phyloP scores from a whole-genome alignment of 2,888 invertebrate genomes.

The Drosophila aldrichi region DNA sequence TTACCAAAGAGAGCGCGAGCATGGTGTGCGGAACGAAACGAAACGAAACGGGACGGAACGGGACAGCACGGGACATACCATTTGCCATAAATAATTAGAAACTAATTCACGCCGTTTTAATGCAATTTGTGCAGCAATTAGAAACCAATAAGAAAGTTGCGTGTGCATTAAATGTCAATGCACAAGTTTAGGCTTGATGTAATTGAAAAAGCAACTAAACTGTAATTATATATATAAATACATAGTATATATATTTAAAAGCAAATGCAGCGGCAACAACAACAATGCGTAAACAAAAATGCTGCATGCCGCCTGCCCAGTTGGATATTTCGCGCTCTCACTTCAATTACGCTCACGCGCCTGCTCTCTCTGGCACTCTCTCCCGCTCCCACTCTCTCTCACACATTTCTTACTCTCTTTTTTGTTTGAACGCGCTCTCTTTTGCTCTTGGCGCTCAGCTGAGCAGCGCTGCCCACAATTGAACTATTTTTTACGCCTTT shows the following conservation, averaged over 20 bases:
- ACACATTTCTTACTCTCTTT: conserved; percentile 24
- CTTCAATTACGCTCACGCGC: conserved; percentile 43
- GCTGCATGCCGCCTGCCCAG: conserved; percentile 55
- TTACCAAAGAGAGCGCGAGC: conserved; percentile 76
- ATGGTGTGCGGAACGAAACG: conserved; percentile 49
- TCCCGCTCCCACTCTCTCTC: conserved; percentile 22
- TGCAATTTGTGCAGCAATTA: conserved; percentile 56
- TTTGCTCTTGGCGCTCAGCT: conserved; percentile 68
- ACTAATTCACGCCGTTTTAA: conserved; percentile 67
- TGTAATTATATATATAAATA: neutral
- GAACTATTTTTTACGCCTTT: conserved; percentile 75
- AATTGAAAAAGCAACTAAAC: neutral
- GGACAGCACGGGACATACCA: conserved; percentile 21
- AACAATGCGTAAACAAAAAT: conserved; percentile 68
- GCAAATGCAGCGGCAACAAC: conserved; percentile 22
- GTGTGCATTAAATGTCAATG: conserved; percentile 14
- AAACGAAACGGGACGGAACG: conserved; percentile 40
- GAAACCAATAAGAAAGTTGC: conserved; percentile 41
- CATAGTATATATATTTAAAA: neutral
- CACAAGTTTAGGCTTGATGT: conserved; percentile 11
- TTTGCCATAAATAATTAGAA: conserved; percentile 61
- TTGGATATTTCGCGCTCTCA: conserved; percentile 27
- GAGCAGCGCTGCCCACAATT: conserved; percentile 60
- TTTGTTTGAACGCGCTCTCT: conserved; percentile 20
- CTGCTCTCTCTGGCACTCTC: conserved; percentile 33